A percentile compares a stretch with the other conserved stretches of the same genome.
Evolutionary conservation across 2,113 vertebrate species (phyloP).

Genomic region (Chionis minor): DNA sequence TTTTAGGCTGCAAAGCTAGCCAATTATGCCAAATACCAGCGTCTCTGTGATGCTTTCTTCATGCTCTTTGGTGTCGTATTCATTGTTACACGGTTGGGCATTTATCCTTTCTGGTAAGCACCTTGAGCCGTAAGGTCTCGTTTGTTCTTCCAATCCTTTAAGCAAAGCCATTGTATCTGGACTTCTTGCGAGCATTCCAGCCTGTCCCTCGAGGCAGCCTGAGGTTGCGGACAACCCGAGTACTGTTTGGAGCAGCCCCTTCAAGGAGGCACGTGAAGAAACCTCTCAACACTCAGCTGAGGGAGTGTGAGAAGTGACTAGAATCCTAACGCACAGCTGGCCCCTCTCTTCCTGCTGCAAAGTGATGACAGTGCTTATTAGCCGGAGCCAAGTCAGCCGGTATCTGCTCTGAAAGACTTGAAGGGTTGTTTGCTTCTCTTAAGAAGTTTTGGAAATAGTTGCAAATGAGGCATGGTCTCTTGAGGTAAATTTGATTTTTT

Average conservation of each 20-base stretch:
- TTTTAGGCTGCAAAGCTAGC: constrained; percentile 91
- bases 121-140: background rate
- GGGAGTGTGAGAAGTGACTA: background rate
- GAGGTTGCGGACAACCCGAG: background rate
- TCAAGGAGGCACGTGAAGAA: background rate
- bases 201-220: background rate
- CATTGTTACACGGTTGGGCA: constrained; percentile 87
- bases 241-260: background rate
- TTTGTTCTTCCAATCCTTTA: background rate
- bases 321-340: background rate
- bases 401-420: background rate
- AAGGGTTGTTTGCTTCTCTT: background rate
- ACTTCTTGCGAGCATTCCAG: background rate
- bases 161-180: background rate
- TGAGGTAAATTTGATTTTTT: background rate
- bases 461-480: background rate
- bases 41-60: constrained; percentile 89
- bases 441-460: background rate
- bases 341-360: background rate
- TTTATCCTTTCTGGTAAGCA: constrained; percentile 93
- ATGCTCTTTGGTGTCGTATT: constrained; percentile 87
- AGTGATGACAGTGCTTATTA: background rate
- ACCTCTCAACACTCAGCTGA: background rate
- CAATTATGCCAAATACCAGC: constrained; percentile 96
- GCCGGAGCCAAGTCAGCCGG: background rate